phyloP scores from a whole-genome alignment of 2,888 invertebrate genomes.

The Dynastes hyllus region DNA sequence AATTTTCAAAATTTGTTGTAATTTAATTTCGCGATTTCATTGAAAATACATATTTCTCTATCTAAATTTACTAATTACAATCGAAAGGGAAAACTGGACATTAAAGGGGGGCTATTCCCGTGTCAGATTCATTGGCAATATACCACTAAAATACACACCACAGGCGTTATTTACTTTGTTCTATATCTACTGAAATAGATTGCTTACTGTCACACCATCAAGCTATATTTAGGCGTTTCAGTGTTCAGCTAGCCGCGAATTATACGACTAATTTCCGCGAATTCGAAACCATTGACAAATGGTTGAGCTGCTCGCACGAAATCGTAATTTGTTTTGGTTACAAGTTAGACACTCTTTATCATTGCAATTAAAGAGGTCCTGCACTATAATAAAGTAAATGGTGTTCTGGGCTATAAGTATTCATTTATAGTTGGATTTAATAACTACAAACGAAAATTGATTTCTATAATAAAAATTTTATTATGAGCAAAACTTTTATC shows the following conservation, averaged over 20 bases:
- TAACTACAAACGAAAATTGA: too few species aligned
- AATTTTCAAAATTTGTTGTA: too few species aligned
- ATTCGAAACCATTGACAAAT: background rate
- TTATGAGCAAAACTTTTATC: too few species aligned
- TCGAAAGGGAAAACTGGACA: too few species aligned
- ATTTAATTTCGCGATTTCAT: too few species aligned
- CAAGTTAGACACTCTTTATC: too few species aligned
- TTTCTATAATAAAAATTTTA: too few species aligned
- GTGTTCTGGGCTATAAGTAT: too few species aligned
- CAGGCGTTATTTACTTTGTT: background rate
- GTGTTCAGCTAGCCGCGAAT: background rate
- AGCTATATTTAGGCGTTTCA: background rate
- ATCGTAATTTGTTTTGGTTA: background rate
- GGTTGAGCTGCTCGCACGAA: background rate
- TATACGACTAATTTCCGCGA: constrained; percentile 1
- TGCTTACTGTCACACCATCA: background rate
- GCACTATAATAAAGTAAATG: too few species aligned
- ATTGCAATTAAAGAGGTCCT: too few species aligned
- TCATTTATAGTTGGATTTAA: too few species aligned
- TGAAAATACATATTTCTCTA: too few species aligned
- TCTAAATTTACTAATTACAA: background rate
- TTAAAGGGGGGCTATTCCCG: background rate
- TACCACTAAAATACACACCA: background rate
- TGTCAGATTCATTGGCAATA: background rate
- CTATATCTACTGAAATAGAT: background rate